phyloP scores from a whole-genome alignment of 2,888 invertebrate genomes.

The Malacosoma neustria region DNA sequence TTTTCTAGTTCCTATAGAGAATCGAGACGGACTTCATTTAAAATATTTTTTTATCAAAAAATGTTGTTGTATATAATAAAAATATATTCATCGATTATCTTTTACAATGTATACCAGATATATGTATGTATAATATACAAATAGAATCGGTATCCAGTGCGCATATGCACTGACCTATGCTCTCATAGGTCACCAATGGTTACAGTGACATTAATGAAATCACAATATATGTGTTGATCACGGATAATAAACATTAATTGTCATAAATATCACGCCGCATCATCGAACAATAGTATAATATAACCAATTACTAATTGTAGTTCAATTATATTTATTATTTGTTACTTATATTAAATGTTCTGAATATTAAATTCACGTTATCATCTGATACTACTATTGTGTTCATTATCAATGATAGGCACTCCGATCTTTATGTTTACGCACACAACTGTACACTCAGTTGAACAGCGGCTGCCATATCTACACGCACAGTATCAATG shows the following conservation, averaged over 20 bases:
- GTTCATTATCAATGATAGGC: slow-evolving; percentile 20
- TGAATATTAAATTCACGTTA: slow-evolving; percentile 15
- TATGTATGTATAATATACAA: too few relatives aligned
- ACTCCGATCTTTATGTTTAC: slow-evolving; percentile 19
- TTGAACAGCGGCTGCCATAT: slow-evolving; percentile 10
- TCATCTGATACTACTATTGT: slow-evolving; percentile 17
- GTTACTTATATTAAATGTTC: slow-evolving; percentile 10
- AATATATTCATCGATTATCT: too few relatives aligned
- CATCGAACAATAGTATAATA: slow-evolving; percentile 66
- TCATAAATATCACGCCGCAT: slow-evolving; percentile 23
- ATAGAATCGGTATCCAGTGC: slow-evolving; percentile 25
- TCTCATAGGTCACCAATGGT: slow-evolving; percentile 56
- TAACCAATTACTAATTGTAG: slow-evolving; percentile 40
- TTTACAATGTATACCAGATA: too few relatives aligned
- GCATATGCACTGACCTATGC: slow-evolving; percentile 61
- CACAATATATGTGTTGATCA: slow-evolving; percentile 17
- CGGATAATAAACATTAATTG: slow-evolving; percentile 29
- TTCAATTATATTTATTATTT: neutral
- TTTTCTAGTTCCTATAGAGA: neutral
- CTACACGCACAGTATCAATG: slow-evolving; percentile 15
- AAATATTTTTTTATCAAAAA: too few relatives aligned
- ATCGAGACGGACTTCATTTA: neutral
- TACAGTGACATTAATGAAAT: slow-evolving; percentile 59
- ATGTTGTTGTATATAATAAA: too few relatives aligned
- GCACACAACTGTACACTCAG: slow-evolving; percentile 10